These are phyloP conservation scores for Agriopis leucophaearia DNA, from an alignment of 2,888 invertebrate genomes.

Conservation along the genomic window DNA sequence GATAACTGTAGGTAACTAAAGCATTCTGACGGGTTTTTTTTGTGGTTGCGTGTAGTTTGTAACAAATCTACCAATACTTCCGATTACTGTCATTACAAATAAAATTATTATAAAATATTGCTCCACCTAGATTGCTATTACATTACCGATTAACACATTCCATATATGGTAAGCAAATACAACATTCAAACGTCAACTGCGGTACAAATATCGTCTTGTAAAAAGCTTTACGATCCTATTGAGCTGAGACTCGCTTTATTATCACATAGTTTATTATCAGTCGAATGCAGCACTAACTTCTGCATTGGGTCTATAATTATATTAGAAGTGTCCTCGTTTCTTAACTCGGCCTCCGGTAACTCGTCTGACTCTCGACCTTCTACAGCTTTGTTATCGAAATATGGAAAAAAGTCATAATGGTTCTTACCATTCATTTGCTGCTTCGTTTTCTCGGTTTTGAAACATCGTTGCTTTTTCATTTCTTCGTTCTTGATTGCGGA, in stretches of 20 bases:
- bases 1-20: not conserved
- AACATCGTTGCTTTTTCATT: conserved; percentile 63
- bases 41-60: conserved; percentile 1
- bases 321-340: conserved; percentile 74
- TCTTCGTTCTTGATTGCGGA: conserved; percentile 72
- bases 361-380: conserved; percentile 51
- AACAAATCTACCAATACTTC: conserved; percentile 32
- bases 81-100: conserved; percentile 22
- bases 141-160: conserved; percentile 48
- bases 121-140: conserved; percentile 52
- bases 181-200: conserved; percentile 58
- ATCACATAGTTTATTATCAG: conserved; percentile 86
- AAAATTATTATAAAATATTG: conserved; percentile 52
- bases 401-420: conserved; percentile 80
- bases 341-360: conserved; percentile 45
- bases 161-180: conserved; percentile 62
- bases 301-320: conserved; percentile 84
- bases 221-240: conserved; percentile 76
- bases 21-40: not conserved
- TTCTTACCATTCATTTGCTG: conserved; percentile 70
- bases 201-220: conserved; percentile 70
- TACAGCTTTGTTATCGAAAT: conserved; percentile 77
- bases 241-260: conserved; percentile 83
- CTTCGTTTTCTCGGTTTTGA: conserved; percentile 67
- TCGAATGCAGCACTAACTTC: conserved; percentile 83